A percentile compares a stretch with the other conserved stretches of the same genome.
These are phyloP conservation scores for Notodonta ziczac DNA, from an alignment of 2,888 invertebrate species.

Conservation along the genomic window DNA sequence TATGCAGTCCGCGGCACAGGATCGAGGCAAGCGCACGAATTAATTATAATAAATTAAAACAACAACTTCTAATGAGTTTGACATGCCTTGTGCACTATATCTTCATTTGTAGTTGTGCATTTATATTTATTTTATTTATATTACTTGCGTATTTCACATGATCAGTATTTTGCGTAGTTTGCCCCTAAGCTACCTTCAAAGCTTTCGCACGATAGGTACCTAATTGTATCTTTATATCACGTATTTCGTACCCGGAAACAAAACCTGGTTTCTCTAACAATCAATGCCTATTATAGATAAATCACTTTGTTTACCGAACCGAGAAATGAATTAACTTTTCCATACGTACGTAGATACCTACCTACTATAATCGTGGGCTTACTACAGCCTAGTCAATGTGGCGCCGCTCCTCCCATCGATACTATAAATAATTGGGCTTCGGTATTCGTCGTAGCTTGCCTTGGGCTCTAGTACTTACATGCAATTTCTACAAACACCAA, in stretches of 20 bases:
- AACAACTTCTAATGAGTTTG: conserved; percentile 49
- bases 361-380: too few species aligned
- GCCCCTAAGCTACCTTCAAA: too few species aligned
- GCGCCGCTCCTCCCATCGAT: conserved; percentile 38
- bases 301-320: conserved; percentile 34
- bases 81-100: conserved; percentile 37
- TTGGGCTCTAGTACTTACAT: too few species aligned
- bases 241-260: too few species aligned
- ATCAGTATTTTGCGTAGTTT: background rate
- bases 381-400: conserved; percentile 31
- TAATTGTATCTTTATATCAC: too few species aligned
- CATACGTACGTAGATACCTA: conserved; percentile 5
- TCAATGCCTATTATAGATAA: conserved; percentile 5
- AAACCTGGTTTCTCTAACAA: conserved; percentile 3
- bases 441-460: conserved; percentile 1
- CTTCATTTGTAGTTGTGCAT: conserved; percentile 32
- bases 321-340: conserved; percentile 39
- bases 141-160: background rate
- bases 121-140: background rate
- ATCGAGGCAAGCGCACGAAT: conserved; percentile 49
- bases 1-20: conserved; percentile 26
- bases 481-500: too few species aligned
- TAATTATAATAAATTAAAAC: conserved; percentile 57
- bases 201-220: too few species aligned
- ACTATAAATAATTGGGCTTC: conserved; percentile 35